Evolutionary conservation across 2,888 invertebrate genomes (phyloP).

Genomic region (Phlogophora meticulosa): DNA sequence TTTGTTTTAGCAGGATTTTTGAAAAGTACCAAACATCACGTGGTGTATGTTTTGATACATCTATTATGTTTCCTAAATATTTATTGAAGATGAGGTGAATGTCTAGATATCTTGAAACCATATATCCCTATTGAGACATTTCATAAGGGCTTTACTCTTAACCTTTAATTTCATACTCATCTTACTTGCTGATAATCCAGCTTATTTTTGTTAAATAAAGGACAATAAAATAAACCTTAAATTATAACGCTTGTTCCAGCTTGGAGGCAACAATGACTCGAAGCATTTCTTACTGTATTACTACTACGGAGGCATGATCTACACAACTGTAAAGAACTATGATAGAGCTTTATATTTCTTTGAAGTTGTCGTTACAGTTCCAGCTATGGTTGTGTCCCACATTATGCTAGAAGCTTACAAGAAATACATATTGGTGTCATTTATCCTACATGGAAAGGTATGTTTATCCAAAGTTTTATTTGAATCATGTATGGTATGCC

Average conservation of each 20-base stretch:
- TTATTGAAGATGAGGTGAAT: too few relatives aligned
- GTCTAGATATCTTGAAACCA: too few relatives aligned
- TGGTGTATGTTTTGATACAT: too few relatives aligned
- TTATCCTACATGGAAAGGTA: conserved; percentile 98
- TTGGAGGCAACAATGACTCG: conserved; percentile 95
- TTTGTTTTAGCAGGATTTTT: too few relatives aligned
- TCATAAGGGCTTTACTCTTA: too few relatives aligned
- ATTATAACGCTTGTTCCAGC: conserved; percentile 74
- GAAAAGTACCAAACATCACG: too few relatives aligned
- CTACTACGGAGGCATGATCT: conserved; percentile 99
- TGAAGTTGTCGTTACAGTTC: conserved; percentile 98
- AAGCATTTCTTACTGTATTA: conserved; percentile 98
- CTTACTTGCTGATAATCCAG: too few relatives aligned
- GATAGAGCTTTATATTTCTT: conserved; percentile 98
- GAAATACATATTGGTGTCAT: conserved; percentile 97
- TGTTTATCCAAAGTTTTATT: conserved; percentile 20
- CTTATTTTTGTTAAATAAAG: too few relatives aligned
- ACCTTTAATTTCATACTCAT: too few relatives aligned
- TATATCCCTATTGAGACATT: too few relatives aligned
- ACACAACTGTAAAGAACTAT: conserved; percentile 97
- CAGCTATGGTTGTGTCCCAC: conserved; percentile 98
- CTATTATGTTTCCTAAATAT: too few relatives aligned
- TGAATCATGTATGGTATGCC: background rate
- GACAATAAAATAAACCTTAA: too few relatives aligned
- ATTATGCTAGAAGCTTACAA: conserved; percentile 99